phyloP scores from a whole-genome alignment of 2,113 vertebrate species.

The Brachypteracias leptosomus region DNA sequence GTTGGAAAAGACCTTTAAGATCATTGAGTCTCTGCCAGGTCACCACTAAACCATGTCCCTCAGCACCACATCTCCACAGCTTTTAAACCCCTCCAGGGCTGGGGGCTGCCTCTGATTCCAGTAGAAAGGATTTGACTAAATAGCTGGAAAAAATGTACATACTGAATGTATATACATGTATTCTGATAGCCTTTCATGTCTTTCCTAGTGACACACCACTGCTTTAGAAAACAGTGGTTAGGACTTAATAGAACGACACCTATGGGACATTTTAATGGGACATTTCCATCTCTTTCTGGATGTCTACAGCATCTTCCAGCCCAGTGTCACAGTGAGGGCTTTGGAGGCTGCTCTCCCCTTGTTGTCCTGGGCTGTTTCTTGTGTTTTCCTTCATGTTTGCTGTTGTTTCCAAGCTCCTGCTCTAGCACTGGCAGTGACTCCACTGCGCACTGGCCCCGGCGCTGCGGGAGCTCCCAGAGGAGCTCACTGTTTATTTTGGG shows the following conservation, averaged over 20 bases:
- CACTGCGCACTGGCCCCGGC: background rate
- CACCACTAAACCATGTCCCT: background rate
- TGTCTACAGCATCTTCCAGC: background rate
- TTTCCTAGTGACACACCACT: background rate
- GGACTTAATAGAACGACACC: background rate
- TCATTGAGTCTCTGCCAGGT: background rate
- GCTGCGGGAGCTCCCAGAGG: background rate
- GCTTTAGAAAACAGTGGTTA: background rate
- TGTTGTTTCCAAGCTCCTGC: background rate
- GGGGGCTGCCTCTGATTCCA: background rate
- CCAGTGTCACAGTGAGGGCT: background rate
- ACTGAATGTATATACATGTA: background rate
- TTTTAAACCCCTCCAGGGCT: background rate
- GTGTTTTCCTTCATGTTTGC: background rate
- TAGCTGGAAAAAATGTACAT: background rate
- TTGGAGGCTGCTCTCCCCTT: background rate
- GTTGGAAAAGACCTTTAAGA: background rate
- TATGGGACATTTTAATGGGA: background rate
- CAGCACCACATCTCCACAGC: background rate
- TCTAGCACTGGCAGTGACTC: background rate
- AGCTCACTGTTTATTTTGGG: background rate
- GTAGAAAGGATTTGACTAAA: background rate
- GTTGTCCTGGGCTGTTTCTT: background rate
- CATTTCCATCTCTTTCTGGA: background rate
- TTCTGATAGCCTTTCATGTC: background rate